Evolutionary conservation across 2,797 vertebrate species (phyloP), one percentile per base, ranked within the genome.

Genomic region (Eremophila alpestris): DNA sequence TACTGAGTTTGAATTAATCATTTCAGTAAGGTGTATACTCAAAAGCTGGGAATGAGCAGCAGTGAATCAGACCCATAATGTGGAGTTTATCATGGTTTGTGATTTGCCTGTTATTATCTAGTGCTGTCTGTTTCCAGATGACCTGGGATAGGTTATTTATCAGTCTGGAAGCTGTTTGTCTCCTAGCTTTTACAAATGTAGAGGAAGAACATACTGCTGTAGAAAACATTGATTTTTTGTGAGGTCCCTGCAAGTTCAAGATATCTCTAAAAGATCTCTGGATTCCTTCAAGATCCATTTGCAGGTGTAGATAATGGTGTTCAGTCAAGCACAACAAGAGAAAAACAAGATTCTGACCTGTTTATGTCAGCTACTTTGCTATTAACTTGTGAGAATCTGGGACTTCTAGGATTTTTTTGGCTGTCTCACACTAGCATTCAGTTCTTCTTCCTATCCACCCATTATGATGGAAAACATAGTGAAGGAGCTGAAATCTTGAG

Each of bases 211-310:
- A 79, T 70, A 60, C 54, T 88, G 49, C 64, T 94, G 70, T 90
- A 90, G 74, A 63, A 83, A 93, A 76, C 7, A 6, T 76, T 94
- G 94, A 94, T 94, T 96, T 96, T 94, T 94, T 84, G 87, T 87
- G 83, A 80, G 89, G 85, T 96, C 83, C 38, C 4, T 79, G 71
- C 60, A 91, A 85, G 93, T 92, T 96, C 91, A 93, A 93, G 83
- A 20, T 91, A 85, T 95, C 86, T 90, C 56, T 92, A 82, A 94
- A 95, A 94, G 86, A 95, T 96, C 93, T 92, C 88, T 65, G 90
- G 85, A 89, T 91, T 96, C 86, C 88, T 95, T 83, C 70, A 82
- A 84, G 93, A 94, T 96, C 90, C 86, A 93, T 94, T 94, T 95
- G 62, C 83, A 87, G 73, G 60, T 82, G 40, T 82, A 91, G 88